Evolutionary conservation across 2,113 vertebrate genomes (phyloP).

Genomic region (Nothobranchius kuhntae): DNA sequence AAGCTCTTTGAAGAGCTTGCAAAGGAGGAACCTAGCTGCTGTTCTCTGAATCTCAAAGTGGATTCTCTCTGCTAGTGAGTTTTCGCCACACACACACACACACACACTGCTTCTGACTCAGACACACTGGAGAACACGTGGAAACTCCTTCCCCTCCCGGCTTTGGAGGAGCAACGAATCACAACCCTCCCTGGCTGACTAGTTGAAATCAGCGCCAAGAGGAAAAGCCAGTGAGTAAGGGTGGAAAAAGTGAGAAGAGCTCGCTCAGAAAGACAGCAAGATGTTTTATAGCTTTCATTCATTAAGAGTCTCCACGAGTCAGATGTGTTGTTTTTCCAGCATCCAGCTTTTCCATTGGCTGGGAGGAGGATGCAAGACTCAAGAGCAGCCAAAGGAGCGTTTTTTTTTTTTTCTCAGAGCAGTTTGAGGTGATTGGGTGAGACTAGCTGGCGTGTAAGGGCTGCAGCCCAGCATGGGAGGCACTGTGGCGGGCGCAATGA

Average conservation of each 20-base stretch:
- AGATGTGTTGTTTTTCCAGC: constrained; percentile 58
- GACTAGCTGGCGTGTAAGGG: constrained; percentile 72
- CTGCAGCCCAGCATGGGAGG: constrained; percentile 69
- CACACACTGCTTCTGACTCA: constrained; percentile 60
- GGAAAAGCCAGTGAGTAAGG: constrained; percentile 66
- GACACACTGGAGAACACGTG: constrained; percentile 68
- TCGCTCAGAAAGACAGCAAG: constrained; percentile 33
- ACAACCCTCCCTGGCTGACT: constrained; percentile 68
- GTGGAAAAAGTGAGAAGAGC: constrained; percentile 61
- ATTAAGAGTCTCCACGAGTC: constrained; percentile 41
- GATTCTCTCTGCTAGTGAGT: constrained; percentile 60
- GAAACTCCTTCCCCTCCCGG: constrained; percentile 74
- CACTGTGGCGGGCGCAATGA: constrained; percentile 80
- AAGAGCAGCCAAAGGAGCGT: constrained; percentile 80
- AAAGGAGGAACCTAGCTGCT: constrained; percentile 54
- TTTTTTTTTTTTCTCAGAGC: constrained; percentile 78
- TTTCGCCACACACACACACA: constrained; percentile 64
- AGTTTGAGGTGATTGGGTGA: constrained; percentile 76
- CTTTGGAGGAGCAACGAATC: constrained; percentile 71
- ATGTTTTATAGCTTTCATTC: constrained; percentile 56
- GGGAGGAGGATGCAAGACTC: constrained; percentile 77
- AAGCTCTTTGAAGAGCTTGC: constrained; percentile 73
- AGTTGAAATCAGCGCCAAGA: constrained; percentile 69
- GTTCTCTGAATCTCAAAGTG: constrained; percentile 72
- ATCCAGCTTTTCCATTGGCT: constrained; percentile 84